A percentile compares a stretch with the other conserved stretches of the same genome.
phyloP scores from a whole-genome alignment of 1,140 invertebrate genomes.

The Drosophila neocordata region DNA sequence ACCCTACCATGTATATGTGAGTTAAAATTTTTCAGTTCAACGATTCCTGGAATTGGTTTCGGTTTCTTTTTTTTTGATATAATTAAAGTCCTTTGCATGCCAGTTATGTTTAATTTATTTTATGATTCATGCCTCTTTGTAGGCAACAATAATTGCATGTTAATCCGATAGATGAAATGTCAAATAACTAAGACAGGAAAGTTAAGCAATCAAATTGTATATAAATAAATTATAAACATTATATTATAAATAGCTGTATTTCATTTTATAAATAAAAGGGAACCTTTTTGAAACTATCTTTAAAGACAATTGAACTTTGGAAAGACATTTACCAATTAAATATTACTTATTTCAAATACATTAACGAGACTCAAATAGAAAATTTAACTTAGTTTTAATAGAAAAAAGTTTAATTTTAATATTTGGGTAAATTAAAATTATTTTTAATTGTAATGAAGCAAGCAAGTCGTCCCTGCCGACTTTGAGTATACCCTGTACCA shows the following conservation, averaged over 20 bases:
- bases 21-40: constrained; percentile 37
- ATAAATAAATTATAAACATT: background rate
- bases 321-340: too few relatives aligned
- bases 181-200: background rate
- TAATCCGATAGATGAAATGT: background rate
- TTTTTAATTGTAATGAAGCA: too few relatives aligned
- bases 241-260: background rate
- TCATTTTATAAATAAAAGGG: too few relatives aligned
- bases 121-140: constrained; percentile 18
- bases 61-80: constrained; percentile 26
- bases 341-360: too few relatives aligned
- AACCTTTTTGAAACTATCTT: too few relatives aligned
- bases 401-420: too few relatives aligned
- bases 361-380: too few relatives aligned
- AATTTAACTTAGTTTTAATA: too few relatives aligned
- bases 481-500: too few relatives aligned
- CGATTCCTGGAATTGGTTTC: constrained; percentile 54
- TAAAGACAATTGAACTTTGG: too few relatives aligned
- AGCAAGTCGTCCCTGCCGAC: too few relatives aligned
- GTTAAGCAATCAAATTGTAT: background rate
- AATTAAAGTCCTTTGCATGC: constrained; percentile 47
- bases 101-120: constrained; percentile 43
- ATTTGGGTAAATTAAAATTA: too few relatives aligned
- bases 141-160: background rate
- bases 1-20: constrained; percentile 28